A percentile compares a stretch with the other conserved stretches of the same genome.
phyloP scores from a whole-genome alignment of 2,113 vertebrate genomes.

The Sapayoa aenigma region DNA sequence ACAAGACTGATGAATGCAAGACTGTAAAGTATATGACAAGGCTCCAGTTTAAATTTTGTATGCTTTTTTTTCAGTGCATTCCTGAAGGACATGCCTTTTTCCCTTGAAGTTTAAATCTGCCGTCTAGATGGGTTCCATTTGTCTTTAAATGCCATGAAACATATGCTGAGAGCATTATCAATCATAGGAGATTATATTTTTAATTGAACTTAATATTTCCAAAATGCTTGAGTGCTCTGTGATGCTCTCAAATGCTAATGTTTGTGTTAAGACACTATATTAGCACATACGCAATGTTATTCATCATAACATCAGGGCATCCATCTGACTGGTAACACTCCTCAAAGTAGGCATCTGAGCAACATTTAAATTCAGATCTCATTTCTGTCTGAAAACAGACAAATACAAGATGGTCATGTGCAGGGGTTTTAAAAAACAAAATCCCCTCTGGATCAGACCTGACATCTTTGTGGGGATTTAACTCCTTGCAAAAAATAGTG shows the following conservation, averaged over 20 bases:
- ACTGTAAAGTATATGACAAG: neutral
- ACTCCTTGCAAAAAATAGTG: conserved; percentile 28
- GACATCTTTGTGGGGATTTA: conserved; percentile 11
- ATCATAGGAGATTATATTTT: neutral
- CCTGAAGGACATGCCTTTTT: neutral
- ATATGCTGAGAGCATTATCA: neutral
- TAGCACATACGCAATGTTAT: neutral
- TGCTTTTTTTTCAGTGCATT: neutral
- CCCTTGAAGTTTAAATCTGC: neutral
- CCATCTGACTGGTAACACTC: neutral
- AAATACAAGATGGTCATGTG: neutral
- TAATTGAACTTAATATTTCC: neutral
- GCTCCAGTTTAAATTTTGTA: neutral
- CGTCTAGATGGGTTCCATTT: neutral
- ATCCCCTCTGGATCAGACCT: neutral
- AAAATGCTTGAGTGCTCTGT: neutral
- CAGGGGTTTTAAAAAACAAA: neutral
- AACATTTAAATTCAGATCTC: neutral
- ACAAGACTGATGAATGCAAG: neutral
- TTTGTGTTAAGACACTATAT: neutral
- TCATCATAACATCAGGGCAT: neutral
- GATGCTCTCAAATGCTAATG: neutral
- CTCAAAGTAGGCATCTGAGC: neutral
- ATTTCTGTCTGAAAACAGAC: neutral
- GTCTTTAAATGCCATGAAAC: neutral